These are phyloP conservation scores for Drosophila longiperda DNA, from an alignment of 2,888 invertebrate genomes.

Conservation along the genomic window DNA sequence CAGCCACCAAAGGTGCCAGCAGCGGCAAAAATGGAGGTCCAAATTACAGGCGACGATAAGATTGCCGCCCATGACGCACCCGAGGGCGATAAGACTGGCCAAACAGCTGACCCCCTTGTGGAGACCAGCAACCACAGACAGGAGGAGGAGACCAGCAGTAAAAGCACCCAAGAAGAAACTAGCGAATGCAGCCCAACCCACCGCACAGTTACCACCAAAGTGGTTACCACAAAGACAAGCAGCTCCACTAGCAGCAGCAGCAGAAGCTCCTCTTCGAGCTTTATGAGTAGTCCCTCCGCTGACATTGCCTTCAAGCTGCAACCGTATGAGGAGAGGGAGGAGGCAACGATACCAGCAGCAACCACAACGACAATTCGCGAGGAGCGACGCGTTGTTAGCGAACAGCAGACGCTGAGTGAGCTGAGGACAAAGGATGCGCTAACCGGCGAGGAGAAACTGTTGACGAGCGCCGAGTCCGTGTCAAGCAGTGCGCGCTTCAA, in stretches of 20 bases:
- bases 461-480: slow-evolving; percentile 78
- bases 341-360: slow-evolving; percentile 5
- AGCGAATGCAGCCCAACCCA: slow-evolving; percentile 46
- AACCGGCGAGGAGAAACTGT: slow-evolving; percentile 80
- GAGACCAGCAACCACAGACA: slow-evolving; percentile 27
- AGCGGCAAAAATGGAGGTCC: slow-evolving; percentile 60
- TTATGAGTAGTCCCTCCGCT: slow-evolving; percentile 34
- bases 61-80: slow-evolving; percentile 55
- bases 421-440: slow-evolving; percentile 69
- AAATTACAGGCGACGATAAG: slow-evolving; percentile 55
- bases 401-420: slow-evolving; percentile 78
- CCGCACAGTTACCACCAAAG: slow-evolving; percentile 60
- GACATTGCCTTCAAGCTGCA: slow-evolving; percentile 76
- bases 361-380: slow-evolving; percentile 69
- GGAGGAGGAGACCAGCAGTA: slow-evolving; percentile 4
- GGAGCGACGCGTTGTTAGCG: slow-evolving; percentile 78
- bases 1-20: slow-evolving; percentile 68
- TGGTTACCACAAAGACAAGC: slow-evolving; percentile 65
- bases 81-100: slow-evolving; percentile 35
- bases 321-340: slow-evolving; percentile 76
- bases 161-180: slow-evolving; percentile 26
- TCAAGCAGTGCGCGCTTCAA: slow-evolving; percentile 80
- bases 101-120: slow-evolving; percentile 29
- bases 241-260: slow-evolving; percentile 46
- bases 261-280: slow-evolving; percentile 20